Base-by-base conservation (phyloP, 2,888 invertebrate species). In the Agrochola litura region DNA sequence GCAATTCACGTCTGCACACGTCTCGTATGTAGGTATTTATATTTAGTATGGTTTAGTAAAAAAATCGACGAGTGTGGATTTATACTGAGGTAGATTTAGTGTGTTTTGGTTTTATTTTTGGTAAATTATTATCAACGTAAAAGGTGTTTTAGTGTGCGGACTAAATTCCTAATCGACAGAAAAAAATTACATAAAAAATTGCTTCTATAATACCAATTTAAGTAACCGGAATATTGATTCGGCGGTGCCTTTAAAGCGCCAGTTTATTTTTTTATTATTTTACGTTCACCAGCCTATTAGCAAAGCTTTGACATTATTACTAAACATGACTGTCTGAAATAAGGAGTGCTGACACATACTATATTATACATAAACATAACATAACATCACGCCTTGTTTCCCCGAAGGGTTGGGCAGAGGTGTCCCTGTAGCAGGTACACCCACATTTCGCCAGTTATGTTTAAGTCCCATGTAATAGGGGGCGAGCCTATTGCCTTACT, bases 1-100 rank as follows among this genome's bases (percentile, higher is more conserved):
- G 90, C 89, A 91, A 92, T 92, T 92, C 90, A 88, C 86, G 84
- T 91, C 91, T 89, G 80, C 89, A 89, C 89, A 87, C 87, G 88
- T 88, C 88, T 88, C 87, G 79, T 83, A 83, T 90, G 58, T 72
- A 72, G 56, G 25, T 30, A 30, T 56, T 25, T 60, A 84, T 89
- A 84, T 90, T 85, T 87, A 86, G 86, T 83, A 87, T 84, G 86
- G 84, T 69, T 73, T 86, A 85, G 73, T 46, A 25, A 69, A 69
- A 66, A 77, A 79, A 76, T 70, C n/a, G 46, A 65, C 67, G 56
- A 58, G 75, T 77, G 49, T 66, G 65, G 41, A 77, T 81, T 78
- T 76, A 74, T 63, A 71, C 77, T 82, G 60, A 25, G 58, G 30
- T 73, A 74, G 52, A 70, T 75, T 65, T 43, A 65, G 43, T 30